Percentiles rank a stretch among this genome's conserved stretches.
Conservation (phyloP, 2,113 vertebrate species). For the Eolophus roseicapilla region DNA sequence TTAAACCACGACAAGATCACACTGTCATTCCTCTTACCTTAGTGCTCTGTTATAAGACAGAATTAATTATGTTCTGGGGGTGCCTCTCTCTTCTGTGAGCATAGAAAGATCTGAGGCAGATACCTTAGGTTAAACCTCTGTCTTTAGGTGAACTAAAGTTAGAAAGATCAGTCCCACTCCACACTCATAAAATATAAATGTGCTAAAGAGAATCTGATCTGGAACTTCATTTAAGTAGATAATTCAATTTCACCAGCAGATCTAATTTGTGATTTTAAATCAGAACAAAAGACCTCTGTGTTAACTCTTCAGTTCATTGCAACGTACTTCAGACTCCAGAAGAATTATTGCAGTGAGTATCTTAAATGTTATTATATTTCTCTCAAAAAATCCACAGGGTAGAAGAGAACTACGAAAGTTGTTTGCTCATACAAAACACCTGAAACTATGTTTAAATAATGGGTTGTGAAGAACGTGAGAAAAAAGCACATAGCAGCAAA, state of each 20-base stretch:
- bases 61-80: neutral
- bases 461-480: neutral
- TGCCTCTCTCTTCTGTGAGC: neutral
- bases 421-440: neutral
- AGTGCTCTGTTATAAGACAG: slow-evolving; percentile 6
- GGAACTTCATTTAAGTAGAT: neutral
- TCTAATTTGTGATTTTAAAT: neutral
- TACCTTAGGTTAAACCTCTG: neutral
- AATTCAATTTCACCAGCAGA: neutral
- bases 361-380: neutral
- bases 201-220: neutral
- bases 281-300: neutral
- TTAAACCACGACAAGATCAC: too few relatives aligned
- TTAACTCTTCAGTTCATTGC: neutral
- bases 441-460: neutral
- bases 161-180: neutral
- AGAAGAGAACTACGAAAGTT: neutral
- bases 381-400: neutral
- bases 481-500: neutral
- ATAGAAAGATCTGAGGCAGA: neutral
- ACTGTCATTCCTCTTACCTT: slow-evolving; percentile 1
- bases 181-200: neutral
- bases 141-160: neutral
- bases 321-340: neutral
- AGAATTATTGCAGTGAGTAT: neutral